Percentiles rank a stretch among this genome's conserved stretches.
Evolutionary conservation across 2,113 vertebrate genomes (phyloP).

Genomic region (Lycocorax pyrrhopterus): DNA sequence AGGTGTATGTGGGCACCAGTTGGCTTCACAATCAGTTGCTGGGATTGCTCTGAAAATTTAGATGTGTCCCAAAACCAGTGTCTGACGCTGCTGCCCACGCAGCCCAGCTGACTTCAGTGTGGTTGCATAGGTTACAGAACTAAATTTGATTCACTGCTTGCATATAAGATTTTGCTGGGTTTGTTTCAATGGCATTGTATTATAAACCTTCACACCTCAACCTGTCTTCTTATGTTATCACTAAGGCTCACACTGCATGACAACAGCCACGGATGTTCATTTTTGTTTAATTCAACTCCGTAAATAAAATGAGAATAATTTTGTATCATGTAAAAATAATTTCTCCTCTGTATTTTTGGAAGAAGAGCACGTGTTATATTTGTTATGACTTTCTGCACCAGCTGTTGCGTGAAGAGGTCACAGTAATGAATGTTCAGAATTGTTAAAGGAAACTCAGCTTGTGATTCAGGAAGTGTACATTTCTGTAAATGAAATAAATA

Average conservation of each 20-base stretch:
- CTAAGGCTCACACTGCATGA: not conserved
- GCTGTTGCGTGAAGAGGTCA: not conserved
- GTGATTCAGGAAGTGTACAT: not conserved
- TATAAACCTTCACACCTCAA: conserved; percentile 47
- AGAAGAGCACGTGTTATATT: not conserved
- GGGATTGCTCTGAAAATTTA: not conserved
- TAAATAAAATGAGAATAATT: conserved; percentile 62
- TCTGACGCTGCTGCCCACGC: not conserved
- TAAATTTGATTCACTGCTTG: not conserved
- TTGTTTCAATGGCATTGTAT: conserved; percentile 34
- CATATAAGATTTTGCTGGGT: not conserved
- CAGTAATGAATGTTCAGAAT: not conserved
- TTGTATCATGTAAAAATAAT: conserved; percentile 21
- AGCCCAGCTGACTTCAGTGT: not conserved
- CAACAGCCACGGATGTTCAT: not conserved
- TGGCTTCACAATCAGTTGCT: not conserved
- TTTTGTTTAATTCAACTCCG: conserved; percentile 49
- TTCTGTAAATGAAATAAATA: conserved; percentile 14
- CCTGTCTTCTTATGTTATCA: not conserved
- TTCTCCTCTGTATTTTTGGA: conserved; percentile 10
- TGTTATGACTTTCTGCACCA: not conserved
- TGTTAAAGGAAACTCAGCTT: not conserved
- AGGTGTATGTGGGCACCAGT: not conserved
- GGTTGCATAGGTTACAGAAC: not conserved
- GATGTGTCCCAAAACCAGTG: not conserved